phyloP scores from a whole-genome alignment of 2,888 invertebrate species.

The Polymixis lichenea region DNA sequence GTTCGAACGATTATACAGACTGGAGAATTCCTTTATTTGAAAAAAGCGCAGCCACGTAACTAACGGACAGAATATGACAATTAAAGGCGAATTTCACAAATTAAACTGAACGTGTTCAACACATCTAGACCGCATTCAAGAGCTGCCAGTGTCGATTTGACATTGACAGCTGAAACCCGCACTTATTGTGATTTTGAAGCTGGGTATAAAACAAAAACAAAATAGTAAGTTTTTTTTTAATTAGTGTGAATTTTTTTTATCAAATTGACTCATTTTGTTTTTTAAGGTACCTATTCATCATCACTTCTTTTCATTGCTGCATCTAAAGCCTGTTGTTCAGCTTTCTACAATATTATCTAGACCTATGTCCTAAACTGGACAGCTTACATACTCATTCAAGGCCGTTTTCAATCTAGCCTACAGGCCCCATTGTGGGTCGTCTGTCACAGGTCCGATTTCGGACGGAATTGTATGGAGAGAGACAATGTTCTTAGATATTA shows the following conservation, averaged over 20 bases:
- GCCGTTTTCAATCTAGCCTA: conserved; percentile 16
- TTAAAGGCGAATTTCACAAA: no score
- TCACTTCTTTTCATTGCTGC: background rate
- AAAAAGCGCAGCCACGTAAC: no score
- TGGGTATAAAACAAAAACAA: no score
- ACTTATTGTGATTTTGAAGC: no score
- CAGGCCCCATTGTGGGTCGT: conserved; percentile 5
- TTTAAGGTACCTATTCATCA: background rate
- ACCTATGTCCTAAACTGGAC: background rate
- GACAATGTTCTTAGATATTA: conserved; percentile 62
- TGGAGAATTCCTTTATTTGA: background rate
- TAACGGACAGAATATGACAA: no score
- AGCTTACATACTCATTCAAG: conserved; percentile 23
- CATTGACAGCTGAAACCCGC: no score
- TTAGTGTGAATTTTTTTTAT: background rate
- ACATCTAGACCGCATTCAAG: no score
- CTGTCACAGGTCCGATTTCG: conserved; percentile 46
- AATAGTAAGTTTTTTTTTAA: no score
- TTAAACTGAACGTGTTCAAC: no score
- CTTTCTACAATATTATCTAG: background rate
- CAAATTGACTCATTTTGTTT: background rate
- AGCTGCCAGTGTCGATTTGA: no score
- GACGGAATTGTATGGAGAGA: conserved; percentile 33
- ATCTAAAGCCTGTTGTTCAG: background rate
- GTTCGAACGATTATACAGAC: conserved; percentile 2